A percentile compares a stretch with the other conserved stretches of the same genome.
phyloP scores from a whole-genome alignment of 2,797 vertebrate genomes.

The Pitangus sulphuratus region DNA sequence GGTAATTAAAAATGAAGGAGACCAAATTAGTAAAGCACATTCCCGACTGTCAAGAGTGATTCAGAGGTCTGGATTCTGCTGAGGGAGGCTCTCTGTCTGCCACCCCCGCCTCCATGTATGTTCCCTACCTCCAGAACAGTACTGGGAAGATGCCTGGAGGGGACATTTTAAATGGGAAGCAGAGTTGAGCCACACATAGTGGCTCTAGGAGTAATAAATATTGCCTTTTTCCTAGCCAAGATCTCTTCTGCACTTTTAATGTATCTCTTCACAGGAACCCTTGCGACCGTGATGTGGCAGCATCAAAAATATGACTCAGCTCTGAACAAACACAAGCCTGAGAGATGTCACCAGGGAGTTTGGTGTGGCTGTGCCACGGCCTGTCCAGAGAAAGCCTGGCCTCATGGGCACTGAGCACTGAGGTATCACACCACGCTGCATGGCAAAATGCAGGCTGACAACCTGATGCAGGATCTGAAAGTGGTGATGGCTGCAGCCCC shows the following conservation, averaged over 20 bases:
- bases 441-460: background rate
- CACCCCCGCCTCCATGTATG: background rate
- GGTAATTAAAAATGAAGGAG: slow-evolving; percentile 21
- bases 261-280: background rate
- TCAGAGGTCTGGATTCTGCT: background rate
- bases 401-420: background rate
- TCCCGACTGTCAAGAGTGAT: background rate
- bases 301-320: background rate
- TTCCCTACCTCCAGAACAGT: background rate
- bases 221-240: background rate
- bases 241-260: background rate
- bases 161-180: background rate
- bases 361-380: rapidly evolving
- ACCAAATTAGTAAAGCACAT: slow-evolving; percentile 6
- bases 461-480: background rate
- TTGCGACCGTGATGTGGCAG: rapidly evolving
- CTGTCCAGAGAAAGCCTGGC: background rate
- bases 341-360: background rate
- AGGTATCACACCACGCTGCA: rapidly evolving
- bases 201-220: background rate
- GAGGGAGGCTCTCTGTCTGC: background rate
- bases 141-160: background rate
- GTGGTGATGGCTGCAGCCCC: background rate
- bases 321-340: background rate
- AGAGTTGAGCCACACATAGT: background rate